Conservation (phyloP, 2,888 invertebrate species). For the Acrobasis consociella region DNA sequence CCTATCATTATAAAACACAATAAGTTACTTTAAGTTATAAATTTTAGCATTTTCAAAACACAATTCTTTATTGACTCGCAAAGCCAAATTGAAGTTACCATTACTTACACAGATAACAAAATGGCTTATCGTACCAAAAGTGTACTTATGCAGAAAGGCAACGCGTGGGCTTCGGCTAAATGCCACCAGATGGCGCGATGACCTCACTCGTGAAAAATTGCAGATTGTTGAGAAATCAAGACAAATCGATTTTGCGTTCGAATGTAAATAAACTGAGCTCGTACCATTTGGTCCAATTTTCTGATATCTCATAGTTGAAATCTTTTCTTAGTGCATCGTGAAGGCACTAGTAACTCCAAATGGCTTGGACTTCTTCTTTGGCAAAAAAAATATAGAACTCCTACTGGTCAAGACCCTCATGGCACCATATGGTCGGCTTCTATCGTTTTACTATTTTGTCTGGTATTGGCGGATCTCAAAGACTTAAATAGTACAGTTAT, state of each 20-base stretch:
- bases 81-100: neutral
- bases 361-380: no score
- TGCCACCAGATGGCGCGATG: slow-evolving; percentile 34
- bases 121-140: slow-evolving; percentile 8
- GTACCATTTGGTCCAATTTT: neutral
- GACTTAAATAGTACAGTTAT: no score
- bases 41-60: neutral
- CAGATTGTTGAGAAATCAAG: neutral
- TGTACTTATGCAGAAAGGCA: slow-evolving; percentile 2
- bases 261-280: neutral
- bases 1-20: no score
- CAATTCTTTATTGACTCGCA: neutral
- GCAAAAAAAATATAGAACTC: no score
- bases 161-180: slow-evolving; percentile 15
- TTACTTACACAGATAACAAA: slow-evolving; percentile 1
- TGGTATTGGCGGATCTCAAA: no score
- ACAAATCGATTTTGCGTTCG: slow-evolving; percentile 12
- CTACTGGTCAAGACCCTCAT: no score
- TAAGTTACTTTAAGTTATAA: no score
- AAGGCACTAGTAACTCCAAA: no score
- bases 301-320: neutral
- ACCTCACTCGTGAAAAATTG: slow-evolving; percentile 13
- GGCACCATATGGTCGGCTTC: no score
- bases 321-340: no score
- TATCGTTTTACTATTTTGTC: no score